Evolutionary conservation across 2,888 invertebrate species (phyloP), one percentile per base, ranked within the genome.

Genomic region (Corythucha ciliata): DNA sequence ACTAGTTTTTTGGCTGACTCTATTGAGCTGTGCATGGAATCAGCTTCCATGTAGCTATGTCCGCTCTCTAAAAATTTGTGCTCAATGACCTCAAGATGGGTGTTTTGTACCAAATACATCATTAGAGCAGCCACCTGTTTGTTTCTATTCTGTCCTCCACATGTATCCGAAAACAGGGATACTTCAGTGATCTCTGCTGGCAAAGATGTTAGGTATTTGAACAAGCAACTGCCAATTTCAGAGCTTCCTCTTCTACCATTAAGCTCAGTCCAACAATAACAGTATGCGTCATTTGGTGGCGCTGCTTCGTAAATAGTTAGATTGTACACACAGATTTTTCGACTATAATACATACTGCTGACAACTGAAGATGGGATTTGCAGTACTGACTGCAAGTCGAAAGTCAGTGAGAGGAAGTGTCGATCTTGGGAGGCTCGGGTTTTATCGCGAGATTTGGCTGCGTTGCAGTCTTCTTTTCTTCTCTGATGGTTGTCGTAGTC

Each of bases 231-330:
- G 42, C 63, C 64, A 45, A 64, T 63, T 57, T 64, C 63, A 46
- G 46, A 58, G 55, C 48, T 48, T 10, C 48, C 48, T 26, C 48
- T 20, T 63, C 64, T 49, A 62, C 64, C 63, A 56, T 64, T 59
- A 42, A 63, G 18, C 59, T 65, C 63, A 24, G 55, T 59, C 63
- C 64, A 64, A 34, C 45, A 41, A 45, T 56, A 62, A 45, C 62
- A 65, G 56, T 56, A 60, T 22, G 60, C 61, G 33, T 62, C 55
- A 54, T 63, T 61, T 45, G 61, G 59, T 21, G 54, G 36, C 20
- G 57, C 57, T 21, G 59, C 58, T 58, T 64, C 63, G 54, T 64
- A 65, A 52, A 66, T 57, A 36, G 62, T 63, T n/a, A 65, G 60
- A 57, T 64, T 65, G 54, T 61, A 62, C 20, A 57, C 54, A 49